These are phyloP conservation scores for Athalia circularis DNA, from an alignment of 2,888 invertebrate genomes.

Conservation along the genomic window DNA sequence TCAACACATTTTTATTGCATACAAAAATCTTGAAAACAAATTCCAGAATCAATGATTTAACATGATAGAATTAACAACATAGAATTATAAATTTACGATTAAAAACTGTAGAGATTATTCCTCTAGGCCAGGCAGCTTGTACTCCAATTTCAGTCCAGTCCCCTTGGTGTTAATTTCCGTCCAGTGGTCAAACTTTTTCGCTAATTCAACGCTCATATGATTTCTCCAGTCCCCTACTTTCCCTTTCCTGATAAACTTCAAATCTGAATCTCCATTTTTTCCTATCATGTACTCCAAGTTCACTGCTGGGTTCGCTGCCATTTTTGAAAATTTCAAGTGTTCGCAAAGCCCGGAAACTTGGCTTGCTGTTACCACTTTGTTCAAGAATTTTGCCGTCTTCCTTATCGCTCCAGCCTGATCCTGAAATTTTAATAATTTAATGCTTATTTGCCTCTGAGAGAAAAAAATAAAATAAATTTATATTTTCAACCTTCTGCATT, in stretches of 20 bases:
- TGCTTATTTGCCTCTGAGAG: not conserved
- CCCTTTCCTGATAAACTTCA: conserved; percentile 85
- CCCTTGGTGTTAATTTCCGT: conserved; percentile 78
- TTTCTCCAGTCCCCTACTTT: conserved; percentile 88
- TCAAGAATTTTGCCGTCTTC: conserved; percentile 84
- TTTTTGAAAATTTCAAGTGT: conserved; percentile 87
- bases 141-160: conserved; percentile 80
- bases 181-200: conserved; percentile 84
- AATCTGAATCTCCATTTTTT: conserved; percentile 75
- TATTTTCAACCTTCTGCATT: conserved; percentile 73
- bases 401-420: conserved; percentile 82
- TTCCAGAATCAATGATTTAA: not conserved
- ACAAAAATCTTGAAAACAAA: not conserved
- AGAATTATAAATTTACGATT: not conserved
- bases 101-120: conserved; percentile 7
- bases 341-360: conserved; percentile 82
- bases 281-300: conserved; percentile 82
- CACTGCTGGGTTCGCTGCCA: conserved; percentile 88
- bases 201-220: conserved; percentile 84
- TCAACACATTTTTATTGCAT: too few species aligned
- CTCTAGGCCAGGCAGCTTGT: conserved; percentile 20
- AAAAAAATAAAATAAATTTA: not conserved
- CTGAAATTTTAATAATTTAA: conserved; percentile 63
- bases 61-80: not conserved
- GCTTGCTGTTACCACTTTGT: conserved; percentile 80